Conservation (phyloP, 2,797 vertebrate genomes). For the Sciaenops ocellatus region DNA sequence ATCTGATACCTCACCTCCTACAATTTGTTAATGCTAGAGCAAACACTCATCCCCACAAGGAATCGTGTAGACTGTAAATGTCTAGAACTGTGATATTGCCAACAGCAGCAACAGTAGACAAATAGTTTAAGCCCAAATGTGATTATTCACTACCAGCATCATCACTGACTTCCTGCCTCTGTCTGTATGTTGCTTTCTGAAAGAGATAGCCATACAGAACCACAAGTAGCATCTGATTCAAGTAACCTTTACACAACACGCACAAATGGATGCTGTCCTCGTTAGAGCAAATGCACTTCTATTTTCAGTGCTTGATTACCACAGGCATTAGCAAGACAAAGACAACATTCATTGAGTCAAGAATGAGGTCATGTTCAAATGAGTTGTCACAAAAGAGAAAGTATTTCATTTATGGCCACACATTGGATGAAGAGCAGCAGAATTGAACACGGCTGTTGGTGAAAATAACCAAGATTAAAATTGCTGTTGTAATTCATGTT, state of each 20-base stretch:
- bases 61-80: slow-evolving; percentile 46
- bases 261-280: slow-evolving; percentile 32
- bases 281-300: slow-evolving; percentile 32
- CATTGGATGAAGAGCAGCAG: neutral
- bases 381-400: neutral
- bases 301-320: slow-evolving; percentile 28
- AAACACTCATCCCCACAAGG: slow-evolving; percentile 51
- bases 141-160: slow-evolving; percentile 49
- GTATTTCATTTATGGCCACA: neutral
- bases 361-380: slow-evolving; percentile 16
- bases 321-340: slow-evolving; percentile 7
- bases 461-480: neutral
- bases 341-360: neutral
- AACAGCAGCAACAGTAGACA: slow-evolving; percentile 44
- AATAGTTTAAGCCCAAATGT: slow-evolving; percentile 46
- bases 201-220: slow-evolving; percentile 20
- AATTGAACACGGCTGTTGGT: neutral
- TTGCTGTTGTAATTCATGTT: neutral
- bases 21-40: slow-evolving; percentile 63
- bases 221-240: slow-evolving; percentile 22
- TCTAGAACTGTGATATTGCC: slow-evolving; percentile 49
- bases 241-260: slow-evolving; percentile 19
- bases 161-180: slow-evolving; percentile 53
- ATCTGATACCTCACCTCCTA: slow-evolving; percentile 66
- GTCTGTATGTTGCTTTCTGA: slow-evolving; percentile 16